Evolutionary conservation across 2,797 vertebrate genomes (phyloP).

Genomic region (Lateolabrax maculatus): DNA sequence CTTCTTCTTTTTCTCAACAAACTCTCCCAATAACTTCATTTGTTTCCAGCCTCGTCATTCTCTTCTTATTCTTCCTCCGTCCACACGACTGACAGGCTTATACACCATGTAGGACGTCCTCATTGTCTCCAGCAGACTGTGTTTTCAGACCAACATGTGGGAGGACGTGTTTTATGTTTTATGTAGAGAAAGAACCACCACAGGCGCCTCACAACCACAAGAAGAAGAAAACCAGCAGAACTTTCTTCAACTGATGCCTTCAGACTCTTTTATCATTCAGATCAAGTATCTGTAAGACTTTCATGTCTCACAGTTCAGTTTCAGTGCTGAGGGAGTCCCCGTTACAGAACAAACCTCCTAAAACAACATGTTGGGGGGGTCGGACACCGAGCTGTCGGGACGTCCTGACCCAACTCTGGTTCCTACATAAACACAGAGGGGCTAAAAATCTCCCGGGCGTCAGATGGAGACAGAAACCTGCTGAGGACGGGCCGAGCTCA

Average conservation of each 20-base stretch:
- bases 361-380: conserved; percentile 57
- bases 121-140: conserved; percentile 48
- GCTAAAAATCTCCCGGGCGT: conserved; percentile 14
- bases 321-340: conserved; percentile 28
- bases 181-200: conserved; percentile 34
- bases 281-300: conserved; percentile 47
- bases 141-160: conserved; percentile 45
- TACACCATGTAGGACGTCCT: conserved; percentile 44
- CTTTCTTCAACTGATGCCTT: conserved; percentile 17
- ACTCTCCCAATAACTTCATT: not conserved
- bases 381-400: conserved; percentile 46
- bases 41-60: conserved; percentile 35
- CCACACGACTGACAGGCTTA: conserved; percentile 44
- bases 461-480: conserved; percentile 22
- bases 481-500: conserved; percentile 8
- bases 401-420: conserved; percentile 67
- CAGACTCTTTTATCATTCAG: conserved; percentile 7
- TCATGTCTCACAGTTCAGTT: not conserved
- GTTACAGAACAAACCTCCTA: conserved; percentile 47
- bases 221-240: conserved; percentile 6
- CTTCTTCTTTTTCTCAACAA: not conserved
- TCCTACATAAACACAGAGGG: conserved; percentile 69
- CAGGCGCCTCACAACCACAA: conserved; percentile 20
- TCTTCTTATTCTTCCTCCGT: conserved; percentile 42
- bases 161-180: conserved; percentile 48